These are phyloP conservation scores for Tetanocera ferruginea DNA, from an alignment of 2,888 invertebrate species.

Conservation along the genomic window DNA sequence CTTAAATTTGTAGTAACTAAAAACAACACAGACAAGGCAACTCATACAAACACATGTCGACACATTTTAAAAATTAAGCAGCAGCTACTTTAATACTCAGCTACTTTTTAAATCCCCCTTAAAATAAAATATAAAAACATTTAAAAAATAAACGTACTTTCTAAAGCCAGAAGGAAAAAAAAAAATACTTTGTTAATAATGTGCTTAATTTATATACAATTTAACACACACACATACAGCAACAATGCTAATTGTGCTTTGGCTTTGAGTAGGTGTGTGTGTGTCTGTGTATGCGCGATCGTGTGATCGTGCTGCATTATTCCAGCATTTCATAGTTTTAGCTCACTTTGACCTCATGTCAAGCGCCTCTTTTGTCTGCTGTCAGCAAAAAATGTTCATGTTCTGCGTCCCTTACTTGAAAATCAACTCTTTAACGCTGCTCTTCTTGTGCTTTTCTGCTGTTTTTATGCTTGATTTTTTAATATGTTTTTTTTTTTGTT, in stretches of 20 bases:
- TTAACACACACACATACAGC: too few species aligned
- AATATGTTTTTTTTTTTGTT: background rate
- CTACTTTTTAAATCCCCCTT: background rate
- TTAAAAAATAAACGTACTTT: background rate
- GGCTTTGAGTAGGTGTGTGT: background rate
- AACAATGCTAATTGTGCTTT: background rate
- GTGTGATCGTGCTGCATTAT: background rate
- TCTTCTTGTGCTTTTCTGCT: background rate
- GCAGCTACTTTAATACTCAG: background rate
- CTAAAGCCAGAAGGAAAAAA: background rate
- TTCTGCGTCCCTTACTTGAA: background rate
- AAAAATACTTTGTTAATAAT: background rate
- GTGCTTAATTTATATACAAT: too few species aligned
- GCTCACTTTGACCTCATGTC: slow-evolving; percentile 37
- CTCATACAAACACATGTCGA: background rate
- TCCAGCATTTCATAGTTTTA: background rate
- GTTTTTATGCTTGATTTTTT: background rate
- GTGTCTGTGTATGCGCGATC: background rate
- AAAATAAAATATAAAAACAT: background rate
- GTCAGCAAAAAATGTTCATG: background rate
- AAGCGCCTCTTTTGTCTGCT: slow-evolving; percentile 33
- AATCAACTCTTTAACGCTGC: background rate
- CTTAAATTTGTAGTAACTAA: background rate
- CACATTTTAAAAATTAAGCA: background rate
- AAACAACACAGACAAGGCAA: background rate